Evolutionary conservation across 2,113 vertebrate genomes (phyloP), one percentile per base, ranked within the genome.

Genomic region (Vanacampus margaritifer): DNA sequence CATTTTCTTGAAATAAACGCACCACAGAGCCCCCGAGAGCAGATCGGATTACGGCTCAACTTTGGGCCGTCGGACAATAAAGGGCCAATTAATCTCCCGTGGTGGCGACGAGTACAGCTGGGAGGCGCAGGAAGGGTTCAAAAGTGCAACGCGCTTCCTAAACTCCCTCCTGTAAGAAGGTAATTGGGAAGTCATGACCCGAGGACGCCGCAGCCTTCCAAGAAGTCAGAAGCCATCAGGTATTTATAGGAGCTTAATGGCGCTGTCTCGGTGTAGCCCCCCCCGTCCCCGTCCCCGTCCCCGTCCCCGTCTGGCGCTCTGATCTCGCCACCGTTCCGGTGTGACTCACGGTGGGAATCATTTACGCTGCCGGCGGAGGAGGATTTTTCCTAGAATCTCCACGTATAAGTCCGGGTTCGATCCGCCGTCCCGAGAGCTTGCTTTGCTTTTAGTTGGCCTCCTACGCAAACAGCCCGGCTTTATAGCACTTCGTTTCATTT

Each of bases 231-330:
- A 82, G 76, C 78, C 78, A 82, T 86, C 79, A 79, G 79, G 80
- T 89, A 89, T 90, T 89, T 89, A 85, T 88, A 88, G 83, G 68
- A 71, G 64, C 75, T 84, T 87, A 86, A 84, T 82, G 78, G 73
- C n/a, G 65, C 71, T 63, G 69, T 78, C 79, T 74, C 71, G 69
- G 73, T 76, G 75, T 65, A 62, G 73, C 51, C 28, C 61, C 59
- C n/a, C n/a, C n/a, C n/a, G n/a, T n/a, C n/a, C n/a, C n/a, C n/a
- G n/a, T n/a, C n/a, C n/a, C n/a, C n/a, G n/a, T n/a, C n/a, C n/a
- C n/a, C n/a, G n/a, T n/a, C n/a, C n/a, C 76, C 60, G 75, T 82
- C 73, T 80, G 69, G 69, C 54, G 70, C 53, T 72, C 64, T 81
- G 77, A 79, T 74, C 77, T 65, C 69, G 69, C 71, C 72, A 79